These are phyloP conservation scores for Aselliscus stoliczkanus DNA, from an alignment of 2,797 vertebrate genomes.

Conservation along the genomic window DNA sequence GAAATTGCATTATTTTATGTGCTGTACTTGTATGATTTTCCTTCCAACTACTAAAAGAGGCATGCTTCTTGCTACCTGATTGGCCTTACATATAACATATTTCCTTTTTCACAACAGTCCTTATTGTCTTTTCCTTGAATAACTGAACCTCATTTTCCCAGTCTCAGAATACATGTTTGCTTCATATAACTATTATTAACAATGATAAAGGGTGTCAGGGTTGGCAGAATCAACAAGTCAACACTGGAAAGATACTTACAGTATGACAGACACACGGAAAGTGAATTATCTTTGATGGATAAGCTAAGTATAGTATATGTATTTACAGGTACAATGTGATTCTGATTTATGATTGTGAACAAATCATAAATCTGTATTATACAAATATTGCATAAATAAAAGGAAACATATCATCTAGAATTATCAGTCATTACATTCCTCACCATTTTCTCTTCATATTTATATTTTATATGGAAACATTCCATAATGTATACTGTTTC, in stretches of 20 bases:
- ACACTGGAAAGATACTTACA: neutral
- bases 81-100: neutral
- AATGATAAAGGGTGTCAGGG: neutral
- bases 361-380: neutral
- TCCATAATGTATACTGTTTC: neutral
- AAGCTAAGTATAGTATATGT: neutral
- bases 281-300: neutral
- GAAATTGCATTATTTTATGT: neutral
- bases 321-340: neutral
- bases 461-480: neutral
- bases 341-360: neutral
- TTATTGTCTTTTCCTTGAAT: neutral
- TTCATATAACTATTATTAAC: neutral
- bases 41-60: neutral
- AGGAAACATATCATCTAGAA: neutral
- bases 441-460: neutral
- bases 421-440: neutral
- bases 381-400: neutral
- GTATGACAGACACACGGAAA: neutral
- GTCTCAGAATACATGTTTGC: neutral
- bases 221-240: neutral
- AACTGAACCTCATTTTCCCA: neutral
- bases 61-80: neutral
- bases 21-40: neutral
- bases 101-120: neutral